These are phyloP conservation scores for Passer montanus DNA, from an alignment of 2,113 vertebrate species.

Conservation along the genomic window DNA sequence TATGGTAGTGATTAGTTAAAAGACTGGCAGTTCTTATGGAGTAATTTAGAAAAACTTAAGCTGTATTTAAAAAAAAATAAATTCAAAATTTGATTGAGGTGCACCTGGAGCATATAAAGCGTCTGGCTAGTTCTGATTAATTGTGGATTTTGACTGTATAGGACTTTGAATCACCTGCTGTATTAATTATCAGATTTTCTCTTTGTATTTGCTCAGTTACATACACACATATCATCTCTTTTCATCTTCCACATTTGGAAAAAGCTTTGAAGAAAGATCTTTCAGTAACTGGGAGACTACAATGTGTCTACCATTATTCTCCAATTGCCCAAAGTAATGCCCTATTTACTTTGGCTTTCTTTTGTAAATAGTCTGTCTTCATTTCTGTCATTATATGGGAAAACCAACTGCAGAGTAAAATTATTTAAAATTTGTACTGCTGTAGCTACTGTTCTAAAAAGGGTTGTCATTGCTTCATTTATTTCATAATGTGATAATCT, in stretches of 20 bases:
- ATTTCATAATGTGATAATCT: neutral
- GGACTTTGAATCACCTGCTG: neutral
- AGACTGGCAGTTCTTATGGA: constrained; percentile 29
- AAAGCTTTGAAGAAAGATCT: neutral
- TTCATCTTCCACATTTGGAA: neutral
- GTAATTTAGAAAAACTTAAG: constrained; percentile 22
- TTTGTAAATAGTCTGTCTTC: neutral
- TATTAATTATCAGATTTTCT: neutral
- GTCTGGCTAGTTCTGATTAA: neutral
- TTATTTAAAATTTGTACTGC: neutral
- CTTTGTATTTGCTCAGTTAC: neutral
- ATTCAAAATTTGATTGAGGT: neutral
- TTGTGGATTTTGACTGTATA: neutral
- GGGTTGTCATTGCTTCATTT: neutral
- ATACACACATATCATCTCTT: neutral
- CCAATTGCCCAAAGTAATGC: neutral
- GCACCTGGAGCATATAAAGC: neutral
- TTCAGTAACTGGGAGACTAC: neutral
- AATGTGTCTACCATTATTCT: neutral
- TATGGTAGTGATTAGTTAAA: constrained; percentile 63
- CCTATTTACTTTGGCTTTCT: neutral
- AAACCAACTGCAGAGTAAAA: neutral
- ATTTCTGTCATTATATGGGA: neutral
- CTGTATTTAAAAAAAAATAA: neutral
- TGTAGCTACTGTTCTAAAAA: neutral